These are phyloP conservation scores for Dipus sagitta DNA, from an alignment of 2,797 vertebrate species.

Conservation along the genomic window DNA sequence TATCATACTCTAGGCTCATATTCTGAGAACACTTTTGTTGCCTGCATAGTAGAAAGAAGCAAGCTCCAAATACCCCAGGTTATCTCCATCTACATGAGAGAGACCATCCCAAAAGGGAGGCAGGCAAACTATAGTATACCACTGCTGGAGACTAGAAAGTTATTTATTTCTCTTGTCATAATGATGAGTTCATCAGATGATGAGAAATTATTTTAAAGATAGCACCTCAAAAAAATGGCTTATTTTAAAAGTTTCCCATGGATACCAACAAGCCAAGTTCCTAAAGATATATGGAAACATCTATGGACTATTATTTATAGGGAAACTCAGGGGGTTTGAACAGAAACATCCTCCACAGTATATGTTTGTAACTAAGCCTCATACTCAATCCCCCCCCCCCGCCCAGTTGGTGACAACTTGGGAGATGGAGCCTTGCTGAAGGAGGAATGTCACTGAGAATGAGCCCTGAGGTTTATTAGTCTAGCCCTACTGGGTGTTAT, in stretches of 20 bases:
- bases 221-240: conserved; percentile 37
- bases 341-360: too few species aligned
- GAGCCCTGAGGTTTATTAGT: too few species aligned
- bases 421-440: too few species aligned
- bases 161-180: background rate
- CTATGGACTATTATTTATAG: background rate
- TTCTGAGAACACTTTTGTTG: conserved; percentile 11
- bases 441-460: too few species aligned
- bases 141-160: background rate
- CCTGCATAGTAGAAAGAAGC: background rate
- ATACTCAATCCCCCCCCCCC: too few species aligned
- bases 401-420: too few species aligned
- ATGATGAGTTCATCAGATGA: background rate
- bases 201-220: background rate
- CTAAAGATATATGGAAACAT: conserved; percentile 20
- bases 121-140: background rate
- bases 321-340: background rate
- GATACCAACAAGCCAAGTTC: background rate
- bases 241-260: background rate
- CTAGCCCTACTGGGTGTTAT: too few species aligned
- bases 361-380: too few species aligned
- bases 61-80: background rate
- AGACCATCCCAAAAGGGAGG: background rate
- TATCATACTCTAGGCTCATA: background rate
- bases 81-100: background rate